phyloP scores from a whole-genome alignment of 2,797 vertebrate genomes.

The Mionectes olivaceus region DNA sequence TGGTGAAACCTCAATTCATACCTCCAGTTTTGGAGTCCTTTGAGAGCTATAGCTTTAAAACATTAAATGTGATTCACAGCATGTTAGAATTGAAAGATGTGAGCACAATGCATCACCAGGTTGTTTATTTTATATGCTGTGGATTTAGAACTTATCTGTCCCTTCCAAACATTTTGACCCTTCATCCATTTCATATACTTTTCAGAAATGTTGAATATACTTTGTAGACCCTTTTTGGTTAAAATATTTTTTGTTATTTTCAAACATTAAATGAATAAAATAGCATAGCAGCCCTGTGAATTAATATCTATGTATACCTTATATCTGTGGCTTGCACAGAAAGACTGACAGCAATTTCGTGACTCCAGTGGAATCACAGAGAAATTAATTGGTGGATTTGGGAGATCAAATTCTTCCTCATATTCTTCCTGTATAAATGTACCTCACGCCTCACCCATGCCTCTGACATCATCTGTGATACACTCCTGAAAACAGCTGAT shows the following conservation, averaged over 20 bases:
- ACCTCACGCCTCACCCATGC: neutral
- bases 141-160: neutral
- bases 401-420: neutral
- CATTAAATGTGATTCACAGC: neutral
- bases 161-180: neutral
- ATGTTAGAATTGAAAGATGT: neutral
- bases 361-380: neutral
- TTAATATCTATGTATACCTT: neutral
- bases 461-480: neutral
- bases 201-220: neutral
- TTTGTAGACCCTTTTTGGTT: neutral
- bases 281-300: neutral
- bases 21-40: neutral
- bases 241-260: neutral
- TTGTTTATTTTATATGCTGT: neutral
- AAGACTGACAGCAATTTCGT: neutral
- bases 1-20: neutral
- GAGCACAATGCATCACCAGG: neutral
- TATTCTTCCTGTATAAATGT: neutral
- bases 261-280: neutral
- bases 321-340: neutral
- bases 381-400: neutral
- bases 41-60: constrained; percentile 4
- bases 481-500: neutral
- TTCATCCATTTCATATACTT: neutral